phyloP scores from a whole-genome alignment of 2,888 invertebrate genomes.

The Lottia gigantea region DNA sequence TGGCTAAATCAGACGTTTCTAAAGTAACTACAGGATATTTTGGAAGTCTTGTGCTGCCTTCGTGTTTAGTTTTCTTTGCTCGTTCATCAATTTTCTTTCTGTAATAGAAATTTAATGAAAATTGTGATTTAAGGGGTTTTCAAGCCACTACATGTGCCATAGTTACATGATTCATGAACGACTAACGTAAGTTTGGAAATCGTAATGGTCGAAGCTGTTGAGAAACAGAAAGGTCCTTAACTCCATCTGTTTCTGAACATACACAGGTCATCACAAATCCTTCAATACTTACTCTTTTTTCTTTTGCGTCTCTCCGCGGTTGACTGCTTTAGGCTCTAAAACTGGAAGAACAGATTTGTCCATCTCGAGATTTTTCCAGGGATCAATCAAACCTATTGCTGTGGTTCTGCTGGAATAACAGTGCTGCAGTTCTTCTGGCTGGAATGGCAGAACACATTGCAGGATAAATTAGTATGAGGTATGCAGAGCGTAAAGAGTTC shows the following conservation, averaged over 20 bases:
- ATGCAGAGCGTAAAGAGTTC: no score
- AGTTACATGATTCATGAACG: no score
- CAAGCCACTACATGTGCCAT: no score
- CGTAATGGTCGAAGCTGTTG: no score
- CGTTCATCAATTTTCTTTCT: constrained; percentile 27
- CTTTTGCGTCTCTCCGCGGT: constrained; percentile 20
- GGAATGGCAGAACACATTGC: constrained; percentile 3
- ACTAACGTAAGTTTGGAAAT: no score
- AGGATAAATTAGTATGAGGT: no score
- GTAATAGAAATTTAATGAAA: background rate
- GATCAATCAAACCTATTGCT: constrained; percentile 63
- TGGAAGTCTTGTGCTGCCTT: constrained; percentile 62
- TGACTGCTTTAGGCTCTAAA: constrained; percentile 28
- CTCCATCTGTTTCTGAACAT: no score
- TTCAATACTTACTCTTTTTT: constrained; percentile 28
- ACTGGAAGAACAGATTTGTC: constrained; percentile 51
- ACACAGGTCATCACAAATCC: background rate
- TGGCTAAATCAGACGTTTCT: constrained; percentile 50
- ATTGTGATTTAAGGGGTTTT: no score
- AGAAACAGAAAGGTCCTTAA: no score
- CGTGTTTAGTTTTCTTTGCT: constrained; percentile 33
- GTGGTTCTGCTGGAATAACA: constrained; percentile 54
- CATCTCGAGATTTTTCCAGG: constrained; percentile 60
- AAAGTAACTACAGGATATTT: constrained; percentile 62
- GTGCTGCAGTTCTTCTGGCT: constrained; percentile 42